These are phyloP conservation scores for Ophion ellenae DNA, from an alignment of 2,888 invertebrate species.

Conservation along the genomic window DNA sequence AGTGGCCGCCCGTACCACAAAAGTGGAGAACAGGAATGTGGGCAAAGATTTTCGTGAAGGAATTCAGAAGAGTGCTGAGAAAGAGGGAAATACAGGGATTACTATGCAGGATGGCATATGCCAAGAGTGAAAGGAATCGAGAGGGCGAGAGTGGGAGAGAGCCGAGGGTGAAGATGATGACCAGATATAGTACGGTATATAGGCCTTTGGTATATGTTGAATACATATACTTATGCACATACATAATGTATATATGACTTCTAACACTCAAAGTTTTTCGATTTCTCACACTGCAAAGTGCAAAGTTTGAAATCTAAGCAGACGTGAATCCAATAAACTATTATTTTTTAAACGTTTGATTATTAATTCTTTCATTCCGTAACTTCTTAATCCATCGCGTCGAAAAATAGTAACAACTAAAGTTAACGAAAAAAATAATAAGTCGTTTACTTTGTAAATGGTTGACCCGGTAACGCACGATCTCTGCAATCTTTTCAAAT, in stretches of 20 bases:
- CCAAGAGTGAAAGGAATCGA: constrained; percentile 34
- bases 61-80: constrained; percentile 47
- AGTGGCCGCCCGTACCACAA: constrained; percentile 40
- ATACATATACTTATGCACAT: background rate
- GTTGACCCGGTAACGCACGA: background rate
- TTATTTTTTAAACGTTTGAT: too few species aligned
- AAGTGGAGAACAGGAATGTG: constrained; percentile 32
- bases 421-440: background rate
- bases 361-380: too few species aligned
- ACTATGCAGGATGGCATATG: constrained; percentile 71
- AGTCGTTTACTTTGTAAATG: background rate
- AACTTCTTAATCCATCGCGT: background rate
- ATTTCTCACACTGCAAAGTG: too few species aligned
- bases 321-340: too few species aligned
- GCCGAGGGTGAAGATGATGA: constrained; percentile 7
- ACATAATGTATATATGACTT: too few species aligned
- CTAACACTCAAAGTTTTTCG: too few species aligned
- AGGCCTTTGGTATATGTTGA: background rate
- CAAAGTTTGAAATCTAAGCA: too few species aligned
- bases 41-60: constrained; percentile 48
- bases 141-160: background rate
- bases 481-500: background rate
- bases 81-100: constrained; percentile 65
- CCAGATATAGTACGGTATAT: background rate
- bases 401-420: background rate